Percentiles rank a stretch among this genome's conserved stretches.
These are phyloP conservation scores for Andrena chrysosceles DNA, from an alignment of 2,888 invertebrate species.

Conservation along the genomic window DNA sequence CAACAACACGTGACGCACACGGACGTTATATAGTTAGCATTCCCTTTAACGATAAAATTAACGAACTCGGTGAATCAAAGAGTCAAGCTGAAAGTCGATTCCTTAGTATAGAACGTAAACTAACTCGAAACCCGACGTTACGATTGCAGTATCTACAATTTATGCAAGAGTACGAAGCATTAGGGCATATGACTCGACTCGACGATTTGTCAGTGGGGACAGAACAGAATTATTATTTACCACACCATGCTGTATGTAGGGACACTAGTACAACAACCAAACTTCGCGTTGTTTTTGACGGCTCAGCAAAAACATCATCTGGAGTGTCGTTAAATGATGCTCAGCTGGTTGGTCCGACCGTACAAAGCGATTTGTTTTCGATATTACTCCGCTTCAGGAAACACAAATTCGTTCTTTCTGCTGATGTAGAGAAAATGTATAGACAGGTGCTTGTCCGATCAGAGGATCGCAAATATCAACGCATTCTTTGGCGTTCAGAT, in stretches of 20 bases:
- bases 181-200: not conserved
- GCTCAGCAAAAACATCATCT: not conserved
- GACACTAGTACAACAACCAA: not conserved
- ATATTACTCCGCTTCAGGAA: not conserved
- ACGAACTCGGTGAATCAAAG: not conserved
- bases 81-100: not conserved
- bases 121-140: not conserved
- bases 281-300: not conserved
- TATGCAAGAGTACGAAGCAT: not conserved
- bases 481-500: not conserved
- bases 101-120: not conserved
- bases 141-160: not conserved
- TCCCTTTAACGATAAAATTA: not conserved
- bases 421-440: conserved; percentile 1
- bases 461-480: not conserved
- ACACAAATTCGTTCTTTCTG: not conserved
- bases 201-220: not conserved
- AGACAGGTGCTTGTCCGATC: not conserved
- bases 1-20: not conserved
- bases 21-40: not conserved
- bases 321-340: not conserved
- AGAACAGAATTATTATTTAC: not conserved
- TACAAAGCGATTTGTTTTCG: not conserved
- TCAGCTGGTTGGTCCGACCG: not conserved
- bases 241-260: not conserved